Conservation (phyloP, 2,888 invertebrate species). For the Dynastes hyllus region DNA sequence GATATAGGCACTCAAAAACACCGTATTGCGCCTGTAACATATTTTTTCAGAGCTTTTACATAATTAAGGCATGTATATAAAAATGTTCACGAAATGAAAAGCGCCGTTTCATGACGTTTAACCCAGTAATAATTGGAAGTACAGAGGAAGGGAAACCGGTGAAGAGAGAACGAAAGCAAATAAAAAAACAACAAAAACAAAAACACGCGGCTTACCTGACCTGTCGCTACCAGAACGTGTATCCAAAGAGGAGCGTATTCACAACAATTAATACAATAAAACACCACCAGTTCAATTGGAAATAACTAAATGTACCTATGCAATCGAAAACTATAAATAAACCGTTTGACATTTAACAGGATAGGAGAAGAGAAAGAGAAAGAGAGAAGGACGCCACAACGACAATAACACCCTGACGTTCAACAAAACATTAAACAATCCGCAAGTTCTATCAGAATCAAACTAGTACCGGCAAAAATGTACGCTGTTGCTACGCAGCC, state of each 20-base stretch:
- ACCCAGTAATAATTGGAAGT: constrained; percentile 19
- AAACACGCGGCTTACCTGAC: constrained; percentile 51
- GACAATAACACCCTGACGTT: constrained; percentile 51
- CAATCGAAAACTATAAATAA: constrained; percentile 47
- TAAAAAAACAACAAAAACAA: constrained; percentile 46
- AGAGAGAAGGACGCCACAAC: constrained; percentile 41
- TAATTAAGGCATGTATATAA: neutral
- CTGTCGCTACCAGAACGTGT: constrained; percentile 45
- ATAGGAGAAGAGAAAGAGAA: constrained; percentile 30
- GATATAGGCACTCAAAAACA: neutral
- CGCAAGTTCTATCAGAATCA: constrained; percentile 48
- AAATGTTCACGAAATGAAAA: constrained; percentile 25
- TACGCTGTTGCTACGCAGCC: constrained; percentile 51
- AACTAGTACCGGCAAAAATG: constrained; percentile 49
- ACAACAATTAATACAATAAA: constrained; percentile 50
- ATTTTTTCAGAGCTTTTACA: neutral
- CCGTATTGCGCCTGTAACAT: neutral
- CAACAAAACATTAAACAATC: constrained; percentile 52
- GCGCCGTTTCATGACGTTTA: constrained; percentile 41
- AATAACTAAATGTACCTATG: constrained; percentile 28
- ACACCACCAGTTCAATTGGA: constrained; percentile 48
- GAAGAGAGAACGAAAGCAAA: constrained; percentile 24
- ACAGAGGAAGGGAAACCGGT: neutral
- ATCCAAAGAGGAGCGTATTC: constrained; percentile 48
- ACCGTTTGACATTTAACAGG: constrained; percentile 48